A percentile compares a stretch with the other conserved stretches of the same genome.
These are phyloP conservation scores for Cephonodes hylas DNA, from an alignment of 2,888 invertebrate species.

Conservation along the genomic window DNA sequence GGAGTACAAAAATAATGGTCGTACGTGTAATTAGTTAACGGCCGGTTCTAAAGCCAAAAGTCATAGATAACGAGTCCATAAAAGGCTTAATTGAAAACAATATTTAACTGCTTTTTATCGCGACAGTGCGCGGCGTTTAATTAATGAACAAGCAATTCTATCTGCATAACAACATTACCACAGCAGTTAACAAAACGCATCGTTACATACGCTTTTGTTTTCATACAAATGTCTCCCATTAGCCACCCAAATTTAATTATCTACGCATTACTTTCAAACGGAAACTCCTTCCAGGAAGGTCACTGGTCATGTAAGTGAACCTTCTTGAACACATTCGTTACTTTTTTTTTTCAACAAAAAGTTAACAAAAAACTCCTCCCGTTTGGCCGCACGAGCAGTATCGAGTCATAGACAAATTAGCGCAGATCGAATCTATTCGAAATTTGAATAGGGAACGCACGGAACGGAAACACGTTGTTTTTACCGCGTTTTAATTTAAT, in stretches of 20 bases:
- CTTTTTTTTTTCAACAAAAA: slow-evolving; percentile 25
- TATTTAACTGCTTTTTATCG: slow-evolving; percentile 35
- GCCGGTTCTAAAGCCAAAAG: slow-evolving; percentile 27
- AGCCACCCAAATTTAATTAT: slow-evolving; percentile 58
- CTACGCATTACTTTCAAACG: slow-evolving; percentile 45
- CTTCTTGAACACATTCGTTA: slow-evolving; percentile 32
- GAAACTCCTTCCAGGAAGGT: slow-evolving; percentile 42
- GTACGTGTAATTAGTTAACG: slow-evolving; percentile 29
- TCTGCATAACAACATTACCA: slow-evolving; percentile 43
- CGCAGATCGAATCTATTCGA: slow-evolving; percentile 69
- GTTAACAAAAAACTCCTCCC: slow-evolving; percentile 11
- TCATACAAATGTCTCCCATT: slow-evolving; percentile 57
- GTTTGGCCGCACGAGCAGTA: not conserved
- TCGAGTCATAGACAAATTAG: slow-evolving; percentile 77
- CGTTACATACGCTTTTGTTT: slow-evolving; percentile 41
- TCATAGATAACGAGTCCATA: slow-evolving; percentile 31
- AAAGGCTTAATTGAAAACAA: slow-evolving; percentile 39
- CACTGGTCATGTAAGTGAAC: slow-evolving; percentile 27
- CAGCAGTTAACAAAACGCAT: slow-evolving; percentile 38
- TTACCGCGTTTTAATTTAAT: slow-evolving; percentile 79
- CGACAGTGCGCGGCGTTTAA: slow-evolving; percentile 27
- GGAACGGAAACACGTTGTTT: slow-evolving; percentile 74
- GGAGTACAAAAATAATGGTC: slow-evolving; percentile 13
- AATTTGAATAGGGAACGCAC: slow-evolving; percentile 65
- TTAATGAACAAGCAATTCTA: slow-evolving; percentile 29